These are phyloP conservation scores for Anthophora plumipes DNA, from an alignment of 2,888 invertebrate species.

Conservation along the genomic window DNA sequence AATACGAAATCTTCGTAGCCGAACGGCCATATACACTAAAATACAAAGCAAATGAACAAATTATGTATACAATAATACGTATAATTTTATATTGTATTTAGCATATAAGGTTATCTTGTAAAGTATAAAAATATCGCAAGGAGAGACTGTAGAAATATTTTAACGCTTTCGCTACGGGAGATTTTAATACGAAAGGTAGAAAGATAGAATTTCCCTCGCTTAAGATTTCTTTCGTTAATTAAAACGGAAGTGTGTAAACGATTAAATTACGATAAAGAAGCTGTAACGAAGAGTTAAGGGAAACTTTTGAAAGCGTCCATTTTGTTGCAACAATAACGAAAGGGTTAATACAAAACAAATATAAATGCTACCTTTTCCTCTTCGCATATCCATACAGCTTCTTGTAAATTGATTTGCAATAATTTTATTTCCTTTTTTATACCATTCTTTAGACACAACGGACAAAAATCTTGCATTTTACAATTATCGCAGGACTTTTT, in stretches of 20 bases:
- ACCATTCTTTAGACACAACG: constrained; percentile 77
- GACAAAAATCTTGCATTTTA: constrained; percentile 79
- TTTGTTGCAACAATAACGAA: too few relatives aligned
- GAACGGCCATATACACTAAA: constrained; percentile 75
- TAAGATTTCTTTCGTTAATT: too few relatives aligned
- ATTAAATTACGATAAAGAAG: too few relatives aligned
- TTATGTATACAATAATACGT: background rate
- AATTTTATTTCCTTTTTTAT: constrained; percentile 71
- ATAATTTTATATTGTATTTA: background rate
- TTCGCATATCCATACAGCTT: constrained; percentile 77
- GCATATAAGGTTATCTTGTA: constrained; percentile 7
- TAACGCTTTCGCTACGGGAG: too few relatives aligned
- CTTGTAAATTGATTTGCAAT: constrained; percentile 77
- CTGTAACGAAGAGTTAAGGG: too few relatives aligned
- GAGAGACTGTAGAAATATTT: background rate
- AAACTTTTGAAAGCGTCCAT: too few relatives aligned
- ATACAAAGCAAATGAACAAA: constrained; percentile 25
- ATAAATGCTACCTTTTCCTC: constrained; percentile 68
- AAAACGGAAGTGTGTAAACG: too few relatives aligned
- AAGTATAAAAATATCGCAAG: background rate
- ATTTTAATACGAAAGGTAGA: too few relatives aligned
- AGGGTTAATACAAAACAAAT: too few relatives aligned
- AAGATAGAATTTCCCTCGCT: too few relatives aligned
- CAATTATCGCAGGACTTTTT: too few relatives aligned
- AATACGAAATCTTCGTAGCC: constrained; percentile 62